Percentiles rank a stretch among this genome's conserved stretches.
Evolutionary conservation across 2,797 vertebrate species (phyloP).

Genomic region (Pseudotriccus pelzelni): DNA sequence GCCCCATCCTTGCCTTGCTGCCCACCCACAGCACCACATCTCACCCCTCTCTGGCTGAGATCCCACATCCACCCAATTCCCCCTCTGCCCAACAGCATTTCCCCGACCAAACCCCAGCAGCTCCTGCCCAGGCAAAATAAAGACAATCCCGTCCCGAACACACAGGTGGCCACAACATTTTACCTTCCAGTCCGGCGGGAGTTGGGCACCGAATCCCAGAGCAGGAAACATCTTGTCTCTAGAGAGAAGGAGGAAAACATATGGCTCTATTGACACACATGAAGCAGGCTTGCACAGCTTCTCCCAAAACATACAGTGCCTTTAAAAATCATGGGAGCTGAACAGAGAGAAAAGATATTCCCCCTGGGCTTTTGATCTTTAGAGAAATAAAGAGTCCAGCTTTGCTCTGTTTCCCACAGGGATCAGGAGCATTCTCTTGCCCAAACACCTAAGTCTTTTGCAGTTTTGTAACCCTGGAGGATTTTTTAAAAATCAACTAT

Average conservation of each 20-base stretch:
- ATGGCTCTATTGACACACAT: not conserved
- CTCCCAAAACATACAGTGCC: not conserved
- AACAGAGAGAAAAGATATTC: not conserved
- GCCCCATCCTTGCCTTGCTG: not conserved
- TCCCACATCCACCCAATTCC: not conserved
- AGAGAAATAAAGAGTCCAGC: not conserved
- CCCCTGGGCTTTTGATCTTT: not conserved
- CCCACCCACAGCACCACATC: not conserved
- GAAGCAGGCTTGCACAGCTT: not conserved
- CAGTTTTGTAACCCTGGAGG: not conserved
- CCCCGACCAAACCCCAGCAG: not conserved
- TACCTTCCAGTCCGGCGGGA: slow-evolving; percentile 99
- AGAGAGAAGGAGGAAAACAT: slow-evolving; percentile 45
- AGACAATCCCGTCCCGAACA: not conserved
- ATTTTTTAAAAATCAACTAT: not conserved
- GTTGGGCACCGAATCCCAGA: slow-evolving; percentile 96
- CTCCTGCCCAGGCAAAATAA: not conserved
- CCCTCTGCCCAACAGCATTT: not conserved
- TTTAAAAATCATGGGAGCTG: not conserved
- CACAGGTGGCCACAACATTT: not conserved
- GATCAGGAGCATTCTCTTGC: not conserved
- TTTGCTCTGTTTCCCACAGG: not conserved
- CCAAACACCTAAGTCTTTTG: not conserved
- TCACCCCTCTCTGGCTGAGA: not conserved
- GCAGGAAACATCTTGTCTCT: slow-evolving; percentile 99